Percentiles rank a stretch among this genome's conserved stretches.
Conservation (phyloP, 2,797 vertebrate species). For the Sebastes cheni region DNA sequence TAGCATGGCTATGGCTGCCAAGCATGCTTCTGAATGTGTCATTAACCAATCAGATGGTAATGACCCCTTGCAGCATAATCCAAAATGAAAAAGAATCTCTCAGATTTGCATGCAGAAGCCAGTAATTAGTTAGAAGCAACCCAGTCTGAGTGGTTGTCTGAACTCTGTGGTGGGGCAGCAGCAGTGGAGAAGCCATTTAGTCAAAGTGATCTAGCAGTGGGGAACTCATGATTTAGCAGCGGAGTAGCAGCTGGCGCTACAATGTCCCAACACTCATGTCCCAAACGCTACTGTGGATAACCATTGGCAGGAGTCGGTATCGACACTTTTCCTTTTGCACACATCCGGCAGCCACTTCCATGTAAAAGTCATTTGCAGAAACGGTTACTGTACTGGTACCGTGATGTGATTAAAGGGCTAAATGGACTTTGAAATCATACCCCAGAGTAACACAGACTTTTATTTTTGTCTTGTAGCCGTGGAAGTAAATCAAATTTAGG, state of each 20-base stretch:
- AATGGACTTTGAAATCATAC: conserved; percentile 64
- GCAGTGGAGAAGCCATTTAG: conserved; percentile 20
- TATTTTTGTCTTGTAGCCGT: conserved; percentile 54
- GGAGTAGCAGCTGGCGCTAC: conserved; percentile 32
- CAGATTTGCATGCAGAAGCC: conserved; percentile 2
- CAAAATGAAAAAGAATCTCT: conserved; percentile 6
- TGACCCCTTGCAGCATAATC: not conserved
- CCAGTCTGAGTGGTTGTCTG: not conserved
- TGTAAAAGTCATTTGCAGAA: conserved; percentile 47
- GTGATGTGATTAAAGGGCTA: conserved; percentile 58
- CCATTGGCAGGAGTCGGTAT: conserved; percentile 7
- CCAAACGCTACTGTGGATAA: conserved; percentile 30
- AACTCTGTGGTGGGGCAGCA: conserved; percentile 12
- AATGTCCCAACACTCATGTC: conserved; percentile 33
- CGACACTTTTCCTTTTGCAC: conserved; percentile 34
- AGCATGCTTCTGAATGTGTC: not conserved
- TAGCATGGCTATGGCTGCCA: not conserved
- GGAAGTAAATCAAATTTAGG: conserved; percentile 66
- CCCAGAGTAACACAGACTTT: conserved; percentile 54
- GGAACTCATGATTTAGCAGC: conserved; percentile 41
- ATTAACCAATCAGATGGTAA: conserved; percentile 12
- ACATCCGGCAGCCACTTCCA: conserved; percentile 24
- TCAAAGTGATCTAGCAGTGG: conserved; percentile 32
- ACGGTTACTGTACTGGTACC: conserved; percentile 38
- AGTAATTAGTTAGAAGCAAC: conserved; percentile 23